These are phyloP conservation scores for Oxyruncus cristatus DNA, from an alignment of 2,113 vertebrate genomes.

Conservation along the genomic window DNA sequence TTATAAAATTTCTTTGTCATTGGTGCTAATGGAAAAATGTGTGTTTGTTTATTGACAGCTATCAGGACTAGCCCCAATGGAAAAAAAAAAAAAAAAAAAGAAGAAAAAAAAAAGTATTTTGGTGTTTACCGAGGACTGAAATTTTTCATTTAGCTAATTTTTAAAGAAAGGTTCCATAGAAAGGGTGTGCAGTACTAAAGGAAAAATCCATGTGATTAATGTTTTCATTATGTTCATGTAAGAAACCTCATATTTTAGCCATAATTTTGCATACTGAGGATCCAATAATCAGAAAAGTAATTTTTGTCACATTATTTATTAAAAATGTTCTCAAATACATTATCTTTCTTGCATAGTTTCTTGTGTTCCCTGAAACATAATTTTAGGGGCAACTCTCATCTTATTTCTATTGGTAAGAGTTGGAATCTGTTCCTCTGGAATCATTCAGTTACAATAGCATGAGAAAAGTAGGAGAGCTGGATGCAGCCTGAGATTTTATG, in stretches of 20 bases:
- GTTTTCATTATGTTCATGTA: constrained; percentile 87
- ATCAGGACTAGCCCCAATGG: constrained; percentile 72
- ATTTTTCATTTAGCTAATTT: constrained; percentile 77
- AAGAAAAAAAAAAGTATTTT: constrained; percentile 62
- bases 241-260: constrained; percentile 85
- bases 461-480: background rate
- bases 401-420: background rate
- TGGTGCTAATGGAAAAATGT: constrained; percentile 80
- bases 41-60: constrained; percentile 72
- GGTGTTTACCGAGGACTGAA: constrained; percentile 74
- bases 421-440: background rate
- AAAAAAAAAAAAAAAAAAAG: constrained; percentile 32
- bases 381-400: background rate
- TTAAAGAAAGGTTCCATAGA: constrained; percentile 74
- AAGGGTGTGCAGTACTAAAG: constrained; percentile 76
- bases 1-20: constrained; percentile 75
- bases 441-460: background rate
- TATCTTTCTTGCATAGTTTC: constrained; percentile 62
- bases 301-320: constrained; percentile 90
- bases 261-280: constrained; percentile 88
- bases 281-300: constrained; percentile 86
- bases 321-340: constrained; percentile 89
- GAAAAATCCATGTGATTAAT: constrained; percentile 83
- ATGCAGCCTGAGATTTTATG: background rate
- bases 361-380: constrained; percentile 13